phyloP scores from a whole-genome alignment of 1,140 invertebrate species.

The Drosophila carrolli region DNA sequence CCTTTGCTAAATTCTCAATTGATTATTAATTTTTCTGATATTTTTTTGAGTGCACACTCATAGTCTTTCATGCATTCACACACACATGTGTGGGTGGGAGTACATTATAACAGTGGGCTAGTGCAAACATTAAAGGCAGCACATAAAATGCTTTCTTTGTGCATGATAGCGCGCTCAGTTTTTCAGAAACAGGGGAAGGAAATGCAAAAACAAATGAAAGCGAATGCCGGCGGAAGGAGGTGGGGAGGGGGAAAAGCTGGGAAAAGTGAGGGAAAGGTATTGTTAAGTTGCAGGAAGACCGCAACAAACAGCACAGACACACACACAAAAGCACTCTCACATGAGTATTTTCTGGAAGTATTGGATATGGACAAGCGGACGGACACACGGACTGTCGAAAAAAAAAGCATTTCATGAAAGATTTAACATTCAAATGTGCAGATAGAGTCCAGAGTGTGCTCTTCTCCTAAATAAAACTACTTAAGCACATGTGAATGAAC shows the following conservation, averaged over 20 bases:
- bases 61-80: slow-evolving; percentile 2
- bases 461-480: slow-evolving; percentile 75
- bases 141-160: slow-evolving; percentile 79
- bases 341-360: slow-evolving; percentile 57
- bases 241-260: slow-evolving; percentile 8
- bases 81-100: slow-evolving; percentile 29
- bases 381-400: slow-evolving; percentile 28
- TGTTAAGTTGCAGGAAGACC: slow-evolving; percentile 71
- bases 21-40: too few relatives aligned
- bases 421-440: slow-evolving; percentile 83
- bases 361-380: slow-evolving; percentile 48
- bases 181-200: slow-evolving; percentile 32
- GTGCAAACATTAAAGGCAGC: slow-evolving; percentile 74
- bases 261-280: slow-evolving; percentile 51
- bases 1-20: too few relatives aligned
- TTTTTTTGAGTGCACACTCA: slow-evolving; percentile 16
- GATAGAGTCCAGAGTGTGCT: slow-evolving; percentile 32
- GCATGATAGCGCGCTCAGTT: slow-evolving; percentile 51
- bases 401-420: slow-evolving; percentile 74
- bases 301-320: slow-evolving; percentile 37
- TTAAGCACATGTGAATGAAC: slow-evolving; percentile 77
- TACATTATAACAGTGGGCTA: slow-evolving; percentile 74
- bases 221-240: slow-evolving; percentile 34
- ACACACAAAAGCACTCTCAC: slow-evolving; percentile 32
- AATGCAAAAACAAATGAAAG: slow-evolving; percentile 72